Evolutionary conservation across 2,797 vertebrate species (phyloP).

Genomic region (Manis javanica): DNA sequence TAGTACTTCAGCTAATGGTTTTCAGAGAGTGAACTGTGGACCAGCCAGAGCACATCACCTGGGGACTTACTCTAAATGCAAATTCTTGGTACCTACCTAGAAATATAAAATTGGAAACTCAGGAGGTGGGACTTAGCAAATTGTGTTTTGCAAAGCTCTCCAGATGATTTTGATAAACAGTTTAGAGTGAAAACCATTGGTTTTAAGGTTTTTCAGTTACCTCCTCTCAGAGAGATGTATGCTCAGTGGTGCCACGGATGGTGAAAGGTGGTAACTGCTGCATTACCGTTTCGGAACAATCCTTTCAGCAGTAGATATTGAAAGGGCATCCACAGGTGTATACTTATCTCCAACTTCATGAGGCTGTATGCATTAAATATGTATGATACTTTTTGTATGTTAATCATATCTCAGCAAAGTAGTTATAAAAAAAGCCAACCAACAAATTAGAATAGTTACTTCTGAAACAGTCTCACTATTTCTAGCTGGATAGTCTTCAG

Average conservation of each 20-base stretch:
- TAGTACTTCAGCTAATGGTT: neutral
- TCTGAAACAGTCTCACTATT: neutral
- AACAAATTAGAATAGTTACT: neutral
- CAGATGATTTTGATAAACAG: neutral
- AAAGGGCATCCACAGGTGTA: neutral
- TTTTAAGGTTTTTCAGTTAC: neutral
- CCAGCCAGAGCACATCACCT: neutral
- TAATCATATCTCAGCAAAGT: neutral
- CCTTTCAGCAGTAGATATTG: neutral
- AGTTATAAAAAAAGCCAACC: neutral
- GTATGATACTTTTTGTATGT: neutral
- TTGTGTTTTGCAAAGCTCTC: neutral
- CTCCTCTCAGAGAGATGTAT: neutral
- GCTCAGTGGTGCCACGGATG: neutral
- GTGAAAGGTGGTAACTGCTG: neutral
- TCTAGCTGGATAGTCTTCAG: neutral
- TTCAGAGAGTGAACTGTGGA: neutral
- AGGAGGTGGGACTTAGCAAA: neutral
- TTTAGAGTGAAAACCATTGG: neutral
- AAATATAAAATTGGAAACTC: neutral
- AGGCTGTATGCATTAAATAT: neutral
- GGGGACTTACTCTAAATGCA: neutral
- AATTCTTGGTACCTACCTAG: neutral
- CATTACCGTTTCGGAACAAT: neutral
- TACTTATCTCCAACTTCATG: neutral